Conservation (phyloP, 2,113 vertebrate species). For the Melanotaenia duboulayi region DNA sequence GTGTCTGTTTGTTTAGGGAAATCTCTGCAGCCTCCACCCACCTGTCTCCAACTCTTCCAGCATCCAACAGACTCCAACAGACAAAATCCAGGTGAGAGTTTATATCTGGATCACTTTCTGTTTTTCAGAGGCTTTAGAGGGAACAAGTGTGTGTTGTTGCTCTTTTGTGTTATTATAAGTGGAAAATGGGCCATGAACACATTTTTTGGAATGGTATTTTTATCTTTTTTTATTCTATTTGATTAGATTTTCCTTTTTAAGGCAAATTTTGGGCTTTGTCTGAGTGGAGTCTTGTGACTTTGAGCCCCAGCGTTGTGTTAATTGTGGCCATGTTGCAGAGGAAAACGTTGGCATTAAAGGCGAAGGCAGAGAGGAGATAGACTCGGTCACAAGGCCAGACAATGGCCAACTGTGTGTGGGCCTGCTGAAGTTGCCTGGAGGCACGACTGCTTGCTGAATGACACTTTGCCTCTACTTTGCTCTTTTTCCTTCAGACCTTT, state of each 20-base stretch:
- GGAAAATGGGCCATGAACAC: constrained; percentile 19
- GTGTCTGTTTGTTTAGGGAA: constrained; percentile 82
- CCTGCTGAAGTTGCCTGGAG: constrained; percentile 43
- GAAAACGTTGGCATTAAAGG: constrained; percentile 25
- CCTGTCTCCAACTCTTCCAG: constrained; percentile 34
- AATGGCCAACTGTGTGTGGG: constrained; percentile 59
- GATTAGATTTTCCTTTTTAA: not conserved
- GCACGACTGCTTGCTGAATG: constrained; percentile 20
- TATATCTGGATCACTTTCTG: not conserved
- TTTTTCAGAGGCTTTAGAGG: not conserved
- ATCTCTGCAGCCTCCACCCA: constrained; percentile 68
- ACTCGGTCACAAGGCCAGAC: constrained; percentile 75
- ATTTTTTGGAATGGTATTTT: constrained; percentile 7
- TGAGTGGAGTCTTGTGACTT: constrained; percentile 61
- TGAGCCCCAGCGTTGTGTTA: constrained; percentile 17
- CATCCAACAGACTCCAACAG: constrained; percentile 65
- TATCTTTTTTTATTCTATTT: not conserved
- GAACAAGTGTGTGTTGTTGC: constrained; percentile 3
- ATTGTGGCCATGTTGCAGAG: constrained; percentile 13
- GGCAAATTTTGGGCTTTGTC: not conserved
- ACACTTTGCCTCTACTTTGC: constrained; percentile 53
- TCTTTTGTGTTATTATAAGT: too few species aligned
- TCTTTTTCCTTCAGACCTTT: constrained; percentile 16
- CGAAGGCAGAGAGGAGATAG: constrained; percentile 44
- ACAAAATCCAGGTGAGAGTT: constrained; percentile 64